Evolutionary conservation across 2,888 invertebrate genomes (phyloP), one percentile per base, ranked within the genome.

Genomic region (Drosophila falleni): DNA sequence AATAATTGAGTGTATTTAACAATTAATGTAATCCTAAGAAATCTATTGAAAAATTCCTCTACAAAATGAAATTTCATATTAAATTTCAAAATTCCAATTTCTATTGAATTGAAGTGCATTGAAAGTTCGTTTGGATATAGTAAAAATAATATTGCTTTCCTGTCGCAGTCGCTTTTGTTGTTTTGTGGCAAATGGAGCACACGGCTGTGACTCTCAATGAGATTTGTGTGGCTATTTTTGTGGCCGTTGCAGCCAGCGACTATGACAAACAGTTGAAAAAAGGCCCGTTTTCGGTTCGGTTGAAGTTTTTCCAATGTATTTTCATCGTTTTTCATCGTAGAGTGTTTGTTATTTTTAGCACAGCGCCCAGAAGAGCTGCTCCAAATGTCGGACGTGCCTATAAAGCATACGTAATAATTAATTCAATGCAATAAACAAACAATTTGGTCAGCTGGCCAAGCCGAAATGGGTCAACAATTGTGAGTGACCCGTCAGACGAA

Each of bases 141-240:
- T 8, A n/a, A 13, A 13, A 26, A 33, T 49, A 59, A 26, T 26
- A 54, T 44, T 46, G 53, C 54, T 64, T 72, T 50, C 39, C 41
- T 37, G 51, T 26, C 39, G 65, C 50, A 35, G 50, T 23, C 33
- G 51, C 16, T 16, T 15, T 49, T 63, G 33, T 46, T 31, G 29
- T 51, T 51, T 31, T 71, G 42, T 50, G 66, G 68, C 80, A 75
- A 89, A 70, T 82, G 77, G 77, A 69, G 87, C 90, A 85, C 74
- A 69, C 88, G 71, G 61, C 64, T 65, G 63, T 71, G 78, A 70
- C 80, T 78, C 75, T 80, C 88, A 87, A 87, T 87, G 80, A 82
- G 83, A 85, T 87, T 87, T 89, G 86, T 88, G 71, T 44, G 72
- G 89, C 83, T 83, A 83, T 83, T 89, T 83, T 89, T 78, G 89